Evolutionary conservation across 2,797 vertebrate genomes (phyloP).

Genomic region (Crocidura indochinensis): DNA sequence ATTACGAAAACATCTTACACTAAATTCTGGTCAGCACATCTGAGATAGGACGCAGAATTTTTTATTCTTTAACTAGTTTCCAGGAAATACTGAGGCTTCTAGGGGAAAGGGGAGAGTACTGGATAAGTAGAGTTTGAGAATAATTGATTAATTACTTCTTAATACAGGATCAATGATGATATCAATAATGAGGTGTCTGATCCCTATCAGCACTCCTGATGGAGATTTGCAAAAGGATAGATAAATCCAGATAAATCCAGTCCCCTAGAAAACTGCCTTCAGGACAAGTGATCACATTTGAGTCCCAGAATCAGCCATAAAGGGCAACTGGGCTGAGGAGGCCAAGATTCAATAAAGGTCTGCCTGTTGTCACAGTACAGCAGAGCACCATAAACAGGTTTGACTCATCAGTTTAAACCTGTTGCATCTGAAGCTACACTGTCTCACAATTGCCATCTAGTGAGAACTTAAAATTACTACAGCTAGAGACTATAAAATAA

Average conservation of each 20-base stretch:
- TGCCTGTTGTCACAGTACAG: not conserved
- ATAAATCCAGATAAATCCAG: not conserved
- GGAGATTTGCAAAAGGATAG: not conserved
- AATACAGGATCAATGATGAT: not conserved
- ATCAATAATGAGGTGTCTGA: not conserved
- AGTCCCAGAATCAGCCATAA: not conserved
- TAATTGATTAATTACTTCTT: not conserved
- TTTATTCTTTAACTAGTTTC: not conserved
- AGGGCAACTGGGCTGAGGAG: not conserved
- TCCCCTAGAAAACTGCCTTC: not conserved
- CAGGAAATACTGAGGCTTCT: not conserved
- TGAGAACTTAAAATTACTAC: slow-evolving; percentile 58
- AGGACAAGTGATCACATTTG: not conserved
- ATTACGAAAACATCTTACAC: too few relatives aligned
- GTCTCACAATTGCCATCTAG: slow-evolving; percentile 79
- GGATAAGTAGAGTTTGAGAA: not conserved
- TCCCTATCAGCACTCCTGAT: not conserved
- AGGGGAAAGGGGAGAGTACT: too few relatives aligned
- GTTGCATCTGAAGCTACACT: not conserved
- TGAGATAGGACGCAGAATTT: not conserved
- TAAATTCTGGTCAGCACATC: not conserved
- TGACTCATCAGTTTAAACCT: not conserved
- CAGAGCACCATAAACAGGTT: not conserved
- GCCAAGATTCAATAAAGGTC: slow-evolving; percentile 6
- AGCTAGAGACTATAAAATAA: not conserved